These are phyloP conservation scores for Pollimyrus isidori DNA, from an alignment of 2,113 vertebrate species.

Conservation along the genomic window DNA sequence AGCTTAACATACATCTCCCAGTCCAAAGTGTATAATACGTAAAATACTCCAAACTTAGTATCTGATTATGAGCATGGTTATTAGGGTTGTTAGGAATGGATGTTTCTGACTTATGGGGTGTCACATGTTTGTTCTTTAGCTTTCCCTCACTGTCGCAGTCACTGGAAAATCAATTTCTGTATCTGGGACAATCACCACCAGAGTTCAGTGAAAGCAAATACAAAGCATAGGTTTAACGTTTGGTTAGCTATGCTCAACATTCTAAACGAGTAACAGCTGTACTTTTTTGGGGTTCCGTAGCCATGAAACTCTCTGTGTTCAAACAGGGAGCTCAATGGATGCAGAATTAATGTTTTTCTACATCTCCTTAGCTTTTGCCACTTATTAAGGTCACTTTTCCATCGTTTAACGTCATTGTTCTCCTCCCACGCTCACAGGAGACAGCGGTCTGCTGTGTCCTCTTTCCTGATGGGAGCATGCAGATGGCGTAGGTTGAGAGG, in stretches of 20 bases:
- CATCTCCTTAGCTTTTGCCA: background rate
- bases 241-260: background rate
- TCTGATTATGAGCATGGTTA: background rate
- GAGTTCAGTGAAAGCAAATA: background rate
- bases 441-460: conserved; percentile 64
- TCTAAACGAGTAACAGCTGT: background rate
- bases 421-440: conserved; percentile 40
- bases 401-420: conserved; percentile 11
- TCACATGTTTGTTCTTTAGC: background rate
- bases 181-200: conserved; percentile 10
- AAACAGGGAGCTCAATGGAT: conserved; percentile 31
- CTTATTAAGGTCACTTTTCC: background rate
- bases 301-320: background rate
- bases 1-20: background rate
- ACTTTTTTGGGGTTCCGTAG: background rate
- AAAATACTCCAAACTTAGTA: background rate
- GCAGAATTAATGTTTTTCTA: background rate
- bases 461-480: conserved; percentile 59
- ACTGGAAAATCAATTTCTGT: conserved; percentile 27
- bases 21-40: background rate
- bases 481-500: conserved; percentile 81
- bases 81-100: background rate
- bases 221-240: background rate
- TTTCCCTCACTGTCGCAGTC: background rate
- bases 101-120: background rate